A percentile compares a stretch with the other conserved stretches of the same genome.
Conservation (phyloP, 2,797 vertebrate genomes). For the Enteromius argenteus region DNA sequence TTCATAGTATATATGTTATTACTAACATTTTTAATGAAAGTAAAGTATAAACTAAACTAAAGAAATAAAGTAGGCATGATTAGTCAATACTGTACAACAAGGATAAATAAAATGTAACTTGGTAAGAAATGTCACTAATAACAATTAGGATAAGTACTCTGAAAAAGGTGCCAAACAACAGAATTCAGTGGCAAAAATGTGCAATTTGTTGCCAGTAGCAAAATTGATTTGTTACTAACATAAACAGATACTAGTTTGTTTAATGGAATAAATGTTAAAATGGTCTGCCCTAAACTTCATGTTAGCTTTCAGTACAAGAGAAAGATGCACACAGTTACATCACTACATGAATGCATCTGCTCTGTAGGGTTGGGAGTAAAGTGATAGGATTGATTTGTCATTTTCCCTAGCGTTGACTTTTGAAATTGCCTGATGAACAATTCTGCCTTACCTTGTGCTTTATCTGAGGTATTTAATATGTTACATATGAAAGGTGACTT, state of each 20-base stretch:
- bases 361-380: background rate
- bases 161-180: background rate
- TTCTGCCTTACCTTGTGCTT: background rate
- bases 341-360: background rate
- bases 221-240: background rate
- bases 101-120: background rate
- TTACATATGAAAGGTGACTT: background rate
- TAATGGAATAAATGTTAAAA: background rate
- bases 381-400: background rate
- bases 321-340: slow-evolving; percentile 4
- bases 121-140: background rate
- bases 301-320: background rate
- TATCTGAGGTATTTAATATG: background rate
- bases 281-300: background rate
- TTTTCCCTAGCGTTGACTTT: background rate
- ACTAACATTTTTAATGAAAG: background rate
- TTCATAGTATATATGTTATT: background rate
- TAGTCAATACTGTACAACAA: background rate
- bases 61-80: background rate
- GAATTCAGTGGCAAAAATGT: background rate
- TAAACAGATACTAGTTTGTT: background rate
- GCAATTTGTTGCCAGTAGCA: background rate
- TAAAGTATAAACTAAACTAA: background rate
- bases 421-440: background rate
- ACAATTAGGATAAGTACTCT: background rate